phyloP scores from a whole-genome alignment of 1,140 invertebrate species.

The Pissodes strobi region DNA sequence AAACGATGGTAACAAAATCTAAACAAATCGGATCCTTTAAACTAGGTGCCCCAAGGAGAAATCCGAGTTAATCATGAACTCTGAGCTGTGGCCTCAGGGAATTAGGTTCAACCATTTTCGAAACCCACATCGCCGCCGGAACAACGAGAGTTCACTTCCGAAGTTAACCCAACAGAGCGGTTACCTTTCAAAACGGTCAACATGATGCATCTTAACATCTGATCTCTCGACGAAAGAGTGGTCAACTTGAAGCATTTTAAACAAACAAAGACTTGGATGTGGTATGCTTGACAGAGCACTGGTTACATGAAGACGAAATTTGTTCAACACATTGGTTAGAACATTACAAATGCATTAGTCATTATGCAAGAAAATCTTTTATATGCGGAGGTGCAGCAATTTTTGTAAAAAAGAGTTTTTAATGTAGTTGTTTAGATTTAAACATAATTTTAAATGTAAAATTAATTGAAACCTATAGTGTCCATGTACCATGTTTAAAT shows the following conservation, averaged over 20 bases:
- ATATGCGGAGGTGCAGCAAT: background rate
- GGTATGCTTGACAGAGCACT: background rate
- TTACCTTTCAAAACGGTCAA: background rate
- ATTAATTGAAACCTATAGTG: background rate
- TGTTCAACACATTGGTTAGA: background rate
- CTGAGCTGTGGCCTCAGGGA: background rate
- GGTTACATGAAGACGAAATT: background rate
- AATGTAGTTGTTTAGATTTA: background rate
- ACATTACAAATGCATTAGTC: background rate
- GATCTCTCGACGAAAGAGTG: background rate
- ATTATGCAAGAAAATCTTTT: background rate
- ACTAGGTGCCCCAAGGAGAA: no score
- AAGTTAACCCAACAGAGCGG: background rate
- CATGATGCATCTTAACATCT: background rate
- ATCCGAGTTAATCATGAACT: background rate
- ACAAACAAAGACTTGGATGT: background rate
- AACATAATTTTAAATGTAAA: background rate
- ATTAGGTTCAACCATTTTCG: background rate
- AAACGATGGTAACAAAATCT: background rate
- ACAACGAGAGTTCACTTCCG: background rate
- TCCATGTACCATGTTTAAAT: background rate
- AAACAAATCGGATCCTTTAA: no score
- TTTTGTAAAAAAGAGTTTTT: background rate
- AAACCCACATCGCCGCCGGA: background rate
- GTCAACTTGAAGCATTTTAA: background rate